phyloP scores from a whole-genome alignment of 2,797 vertebrate genomes.

The Sebastes baramenuke region DNA sequence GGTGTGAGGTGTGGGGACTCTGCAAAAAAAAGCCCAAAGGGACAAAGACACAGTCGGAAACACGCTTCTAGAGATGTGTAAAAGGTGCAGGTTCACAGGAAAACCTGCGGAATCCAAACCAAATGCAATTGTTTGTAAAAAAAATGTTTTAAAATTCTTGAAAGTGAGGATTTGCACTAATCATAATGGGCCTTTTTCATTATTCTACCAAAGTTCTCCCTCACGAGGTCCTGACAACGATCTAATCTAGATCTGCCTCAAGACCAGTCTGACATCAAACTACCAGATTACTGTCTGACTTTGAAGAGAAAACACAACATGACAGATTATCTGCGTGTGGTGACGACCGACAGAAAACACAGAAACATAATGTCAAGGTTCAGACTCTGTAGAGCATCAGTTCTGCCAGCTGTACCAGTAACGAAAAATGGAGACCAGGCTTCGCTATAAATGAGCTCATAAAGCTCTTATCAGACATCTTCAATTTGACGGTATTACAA shows the following conservation, averaged over 20 bases:
- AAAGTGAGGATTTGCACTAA: neutral
- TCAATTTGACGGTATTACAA: neutral
- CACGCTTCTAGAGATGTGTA: neutral
- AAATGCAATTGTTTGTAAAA: neutral
- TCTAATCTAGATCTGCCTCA: neutral
- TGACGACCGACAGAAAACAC: constrained; percentile 9
- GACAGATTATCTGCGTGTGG: neutral
- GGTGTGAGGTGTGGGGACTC: constrained; percentile 38
- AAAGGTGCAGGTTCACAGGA: neutral
- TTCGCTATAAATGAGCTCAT: neutral
- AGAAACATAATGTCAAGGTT: neutral
- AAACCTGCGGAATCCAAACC: neutral
- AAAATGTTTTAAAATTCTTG: neutral
- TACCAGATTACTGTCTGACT: neutral
- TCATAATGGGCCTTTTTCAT: neutral
- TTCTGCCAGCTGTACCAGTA: neutral
- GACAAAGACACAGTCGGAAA: constrained; percentile 7
- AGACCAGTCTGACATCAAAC: neutral
- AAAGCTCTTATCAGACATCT: constrained; percentile 2
- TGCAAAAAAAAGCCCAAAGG: constrained; percentile 23
- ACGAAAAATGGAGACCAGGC: neutral
- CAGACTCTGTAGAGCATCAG: neutral
- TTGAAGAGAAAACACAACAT: neutral
- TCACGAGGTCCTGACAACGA: neutral
- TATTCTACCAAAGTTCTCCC: neutral